These are phyloP conservation scores for Hoplodrina blanda DNA, from an alignment of 2,888 invertebrate genomes.

Conservation along the genomic window DNA sequence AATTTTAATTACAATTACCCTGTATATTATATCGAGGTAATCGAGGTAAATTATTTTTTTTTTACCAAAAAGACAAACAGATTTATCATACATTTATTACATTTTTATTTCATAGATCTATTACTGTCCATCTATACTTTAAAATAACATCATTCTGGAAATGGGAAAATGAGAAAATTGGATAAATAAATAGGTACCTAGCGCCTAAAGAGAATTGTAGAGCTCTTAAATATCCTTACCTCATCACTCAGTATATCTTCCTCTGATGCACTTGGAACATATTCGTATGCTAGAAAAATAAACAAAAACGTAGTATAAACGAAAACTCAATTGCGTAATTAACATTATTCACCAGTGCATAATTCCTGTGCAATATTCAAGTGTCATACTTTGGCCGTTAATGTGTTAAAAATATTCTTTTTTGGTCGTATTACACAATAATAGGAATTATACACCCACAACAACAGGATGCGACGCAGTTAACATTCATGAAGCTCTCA, in stretches of 20 bases:
- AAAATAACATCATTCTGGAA: too few species aligned
- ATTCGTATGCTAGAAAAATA: constrained; percentile 95
- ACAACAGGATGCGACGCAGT: constrained; percentile 56
- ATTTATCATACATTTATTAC: background rate
- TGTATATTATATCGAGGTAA: too few species aligned
- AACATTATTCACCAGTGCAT: constrained; percentile 33
- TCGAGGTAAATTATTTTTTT: too few species aligned
- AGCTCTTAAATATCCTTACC: constrained; percentile 84
- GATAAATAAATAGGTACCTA: background rate
- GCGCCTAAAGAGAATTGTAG: background rate
- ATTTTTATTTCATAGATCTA: background rate
- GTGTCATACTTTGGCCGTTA: constrained; percentile 42
- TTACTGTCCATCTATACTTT: too few species aligned
- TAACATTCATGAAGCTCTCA: constrained; percentile 68
- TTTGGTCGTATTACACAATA: constrained; percentile 16
- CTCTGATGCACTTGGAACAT: constrained; percentile 95
- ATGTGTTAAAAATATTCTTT: constrained; percentile 47
- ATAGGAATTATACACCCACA: constrained; percentile 44
- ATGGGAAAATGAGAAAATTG: background rate
- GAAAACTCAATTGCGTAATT: background rate
- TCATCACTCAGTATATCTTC: constrained; percentile 95
- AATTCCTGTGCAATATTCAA: constrained; percentile 42
- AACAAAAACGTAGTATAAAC: constrained; percentile 7
- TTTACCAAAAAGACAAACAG: too few species aligned
- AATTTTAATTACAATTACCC: too few species aligned